Percentiles rank a stretch among this genome's conserved stretches.
These are phyloP conservation scores for Archegozetes longisetosus DNA, from an alignment of 1,140 invertebrate genomes.

Conservation along the genomic window DNA sequence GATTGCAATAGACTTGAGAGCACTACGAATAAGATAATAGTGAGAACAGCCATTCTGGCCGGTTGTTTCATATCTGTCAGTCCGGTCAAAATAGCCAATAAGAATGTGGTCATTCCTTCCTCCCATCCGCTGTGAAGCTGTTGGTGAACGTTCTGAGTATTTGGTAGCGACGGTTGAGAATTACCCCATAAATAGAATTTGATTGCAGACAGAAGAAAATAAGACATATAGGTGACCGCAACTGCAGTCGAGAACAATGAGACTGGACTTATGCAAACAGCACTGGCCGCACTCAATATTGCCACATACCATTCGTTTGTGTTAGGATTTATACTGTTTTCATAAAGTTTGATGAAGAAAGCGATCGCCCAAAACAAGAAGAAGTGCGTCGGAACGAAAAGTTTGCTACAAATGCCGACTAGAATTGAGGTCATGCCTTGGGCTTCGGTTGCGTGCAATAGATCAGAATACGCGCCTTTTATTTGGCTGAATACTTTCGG, in stretches of 20 bases:
- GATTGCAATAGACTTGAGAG: constrained; percentile 39
- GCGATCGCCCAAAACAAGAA: constrained; percentile 34
- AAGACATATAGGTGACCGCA: constrained; percentile 36
- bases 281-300: constrained; percentile 31
- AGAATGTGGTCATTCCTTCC: constrained; percentile 39
- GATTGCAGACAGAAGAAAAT: constrained; percentile 31
- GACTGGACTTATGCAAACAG: constrained; percentile 37
- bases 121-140: constrained; percentile 36
- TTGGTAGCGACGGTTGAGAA: constrained; percentile 15
- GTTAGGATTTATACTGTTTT: constrained; percentile 18
- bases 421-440: constrained; percentile 30
- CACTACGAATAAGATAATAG: constrained; percentile 39
- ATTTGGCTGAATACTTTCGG: constrained; percentile 30
- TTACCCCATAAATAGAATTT: constrained; percentile 33
- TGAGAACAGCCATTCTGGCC: constrained; percentile 37
- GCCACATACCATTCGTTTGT: constrained; percentile 29
- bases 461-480: constrained; percentile 26
- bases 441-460: constrained; percentile 24
- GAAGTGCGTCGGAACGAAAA: constrained; percentile 34
- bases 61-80: constrained; percentile 36
- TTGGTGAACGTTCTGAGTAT: constrained; percentile 22
- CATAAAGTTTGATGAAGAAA: constrained; percentile 30
- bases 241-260: constrained; percentile 37
- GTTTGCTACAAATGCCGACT: constrained; percentile 29
- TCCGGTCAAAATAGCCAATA: constrained; percentile 39